Evolutionary conservation across 2,797 vertebrate genomes (phyloP).

Genomic region (Oophaga sylvatica): DNA sequence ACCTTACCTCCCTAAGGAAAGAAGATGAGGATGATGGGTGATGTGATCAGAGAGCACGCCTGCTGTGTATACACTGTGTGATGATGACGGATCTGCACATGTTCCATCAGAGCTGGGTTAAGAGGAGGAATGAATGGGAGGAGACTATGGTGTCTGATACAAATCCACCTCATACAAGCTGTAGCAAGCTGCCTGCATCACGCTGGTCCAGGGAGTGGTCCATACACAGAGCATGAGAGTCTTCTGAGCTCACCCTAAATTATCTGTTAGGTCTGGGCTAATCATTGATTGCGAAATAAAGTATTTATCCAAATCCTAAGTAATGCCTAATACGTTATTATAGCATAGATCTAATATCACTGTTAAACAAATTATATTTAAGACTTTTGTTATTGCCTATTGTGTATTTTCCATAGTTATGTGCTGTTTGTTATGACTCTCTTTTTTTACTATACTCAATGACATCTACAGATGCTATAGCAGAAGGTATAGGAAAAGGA

Average conservation of each 20-base stretch:
- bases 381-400: background rate
- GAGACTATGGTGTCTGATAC: constrained; percentile 26
- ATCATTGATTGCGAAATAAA: background rate
- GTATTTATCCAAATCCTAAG: background rate
- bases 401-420: background rate
- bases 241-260: constrained; percentile 3
- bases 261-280: background rate
- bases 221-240: background rate
- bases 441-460: background rate
- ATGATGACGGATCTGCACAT: constrained; percentile 58
- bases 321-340: background rate
- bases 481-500: background rate
- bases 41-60: constrained; percentile 53
- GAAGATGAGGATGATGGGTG: constrained; percentile 21
- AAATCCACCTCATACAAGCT: constrained; percentile 46
- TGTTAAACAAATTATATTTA: background rate
- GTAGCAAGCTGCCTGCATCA: constrained; percentile 38
- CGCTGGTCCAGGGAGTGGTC: constrained; percentile 50
- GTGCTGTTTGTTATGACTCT: background rate
- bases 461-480: background rate
- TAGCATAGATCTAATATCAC: background rate
- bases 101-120: constrained; percentile 51
- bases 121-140: constrained; percentile 57
- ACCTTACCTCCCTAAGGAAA: constrained; percentile 33
- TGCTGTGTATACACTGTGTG: constrained; percentile 57